Evolutionary conservation across 2,113 vertebrate genomes (phyloP), one percentile per base, ranked within the genome.

Genomic region (Bostrychus sinensis): DNA sequence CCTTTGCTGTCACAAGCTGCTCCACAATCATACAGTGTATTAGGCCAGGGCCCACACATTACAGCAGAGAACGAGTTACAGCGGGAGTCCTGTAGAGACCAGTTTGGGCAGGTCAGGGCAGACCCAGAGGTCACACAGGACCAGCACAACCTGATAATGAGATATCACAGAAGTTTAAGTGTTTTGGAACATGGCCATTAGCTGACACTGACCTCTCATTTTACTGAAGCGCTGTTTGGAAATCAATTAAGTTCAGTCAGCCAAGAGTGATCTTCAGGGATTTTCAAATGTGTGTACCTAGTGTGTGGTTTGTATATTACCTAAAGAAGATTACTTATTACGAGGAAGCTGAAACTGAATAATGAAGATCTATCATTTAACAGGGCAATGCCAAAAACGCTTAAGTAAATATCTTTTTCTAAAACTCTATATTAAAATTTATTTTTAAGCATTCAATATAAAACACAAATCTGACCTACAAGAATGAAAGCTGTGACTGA

Each of bases 201-300:
- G 48, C 41, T 16, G 69, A 36, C 48, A 46, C 38, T 34, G 46
- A 62, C 57, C 53, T 66, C 41, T 45, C 45, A 54, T 45, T 28
- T 45, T n/a, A 4, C 23, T 2, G 3, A 25, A 10, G 7, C 14
- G 14, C 55, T 34, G 12, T 1, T 45, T 45, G 5, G 10, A 13
- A 38, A 3, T 38, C 37, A 14, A 39, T 39, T 39, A 39, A 39
- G 37, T 39, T 11, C 11, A 14, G 12, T 16, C 37, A 16, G 37
- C 12, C 32, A 10, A 34, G 32, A 34, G 32, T 34, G 32, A 34
- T 34, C 32, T 34, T 34, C 32, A 2, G 32, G 32, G 32, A 34
- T 8, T 8, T 34, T 34, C 32, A 7, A 34, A 34, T n/a, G n/a
- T n/a, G n/a, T n/a, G n/a, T n/a, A n/a, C n/a, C n/a, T n/a, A n/a